Base-by-base conservation (phyloP, 2,888 invertebrate species). In the Mycogona germanica region DNA sequence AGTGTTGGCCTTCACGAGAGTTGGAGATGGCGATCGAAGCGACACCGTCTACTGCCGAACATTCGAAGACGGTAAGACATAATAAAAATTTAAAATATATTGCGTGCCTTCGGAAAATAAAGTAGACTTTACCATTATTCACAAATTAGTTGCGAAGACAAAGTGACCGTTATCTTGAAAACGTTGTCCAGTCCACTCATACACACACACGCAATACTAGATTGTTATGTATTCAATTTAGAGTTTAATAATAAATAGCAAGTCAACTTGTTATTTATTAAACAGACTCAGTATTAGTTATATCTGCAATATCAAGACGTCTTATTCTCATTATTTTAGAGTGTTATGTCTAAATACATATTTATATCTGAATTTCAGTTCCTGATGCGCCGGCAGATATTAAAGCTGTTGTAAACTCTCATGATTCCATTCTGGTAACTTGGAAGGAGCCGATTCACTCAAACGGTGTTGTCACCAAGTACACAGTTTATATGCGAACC, bases 1-100 rank as follows among this genome's bases (percentile, higher is more conserved):
- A 76, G 91, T 96, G 30, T 73, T 93, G 63, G 92, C 95, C 23
- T 93, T 84, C 64, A 95, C 95, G 6, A 84, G 91, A 54, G 93
- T 91, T 60, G 96, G 96, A 12, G 93, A 95, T 69, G 93, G 95
- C 58, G 91, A 91, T 44, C 80, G 88, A 61, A 84, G 86, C 62
- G 76, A 78, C 19, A 84, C 87, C 6, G 87, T 93, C 62, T 88
- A 88, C 70, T 91, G 93, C 69, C 86, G 86, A 73, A 95, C 95
- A 48, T 88, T 91, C 75, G 92, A 95, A 73, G 95, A 95, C 71
- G 87, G 92, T 91, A 71, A 71, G 68, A 61, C 28, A 44, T 44
- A 28, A 29, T 44, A 19, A 44, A 44, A 29, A 29, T 44, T 44
- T 44, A 26, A 35, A 14, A 14, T 35, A 35, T n/a, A 35, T 35